A percentile compares a stretch with the other conserved stretches of the same genome.
Evolutionary conservation across 2,797 vertebrate species (phyloP).

Genomic region (Rhyacichthys aspro): DNA sequence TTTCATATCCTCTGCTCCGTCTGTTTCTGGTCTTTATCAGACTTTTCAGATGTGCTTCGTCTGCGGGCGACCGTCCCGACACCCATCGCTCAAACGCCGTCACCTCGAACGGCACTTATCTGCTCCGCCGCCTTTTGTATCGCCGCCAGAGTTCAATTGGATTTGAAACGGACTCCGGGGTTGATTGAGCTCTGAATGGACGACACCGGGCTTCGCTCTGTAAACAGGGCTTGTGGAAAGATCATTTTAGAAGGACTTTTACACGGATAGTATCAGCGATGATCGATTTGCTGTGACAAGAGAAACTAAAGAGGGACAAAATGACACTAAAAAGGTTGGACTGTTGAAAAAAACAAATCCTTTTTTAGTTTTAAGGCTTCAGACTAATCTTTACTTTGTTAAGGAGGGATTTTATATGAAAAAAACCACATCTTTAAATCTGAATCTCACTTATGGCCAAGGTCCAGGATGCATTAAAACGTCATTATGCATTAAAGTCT

Average conservation of each 20-base stretch:
- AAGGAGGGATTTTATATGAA: no score
- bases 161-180: conserved; percentile 20
- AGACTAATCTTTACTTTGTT: no score
- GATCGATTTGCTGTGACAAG: conserved; percentile 13
- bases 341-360: neutral
- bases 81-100: conserved; percentile 13
- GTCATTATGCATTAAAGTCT: no score
- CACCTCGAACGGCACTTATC: conserved; percentile 6
- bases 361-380: no score
- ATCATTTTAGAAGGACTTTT: neutral
- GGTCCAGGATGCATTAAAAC: no score
- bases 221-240: conserved; percentile 1
- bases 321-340: neutral
- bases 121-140: neutral
- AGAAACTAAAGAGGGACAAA: conserved; percentile 1
- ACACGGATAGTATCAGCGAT: neutral
- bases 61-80: neutral
- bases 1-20: conserved; percentile 10
- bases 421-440: no score
- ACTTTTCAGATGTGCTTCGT: conserved; percentile 2
- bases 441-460: no score
- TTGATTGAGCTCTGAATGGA: conserved; percentile 21
- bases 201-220: neutral
- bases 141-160: conserved; percentile 1
- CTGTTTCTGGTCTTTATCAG: conserved; percentile 4